Conservation (phyloP, 2,888 invertebrate species). For the Autographa gamma region DNA sequence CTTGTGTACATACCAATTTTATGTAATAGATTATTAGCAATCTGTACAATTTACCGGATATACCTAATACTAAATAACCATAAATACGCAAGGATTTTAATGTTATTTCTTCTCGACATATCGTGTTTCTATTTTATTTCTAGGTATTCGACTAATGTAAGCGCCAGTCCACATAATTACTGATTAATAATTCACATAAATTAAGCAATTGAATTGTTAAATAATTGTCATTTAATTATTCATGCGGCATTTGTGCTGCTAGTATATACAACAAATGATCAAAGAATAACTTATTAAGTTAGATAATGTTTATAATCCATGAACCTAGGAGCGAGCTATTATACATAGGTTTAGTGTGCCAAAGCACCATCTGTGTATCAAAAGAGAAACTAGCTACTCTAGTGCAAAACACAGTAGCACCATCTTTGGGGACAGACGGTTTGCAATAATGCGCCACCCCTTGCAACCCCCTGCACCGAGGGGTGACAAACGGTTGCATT, state of each 20-base stretch:
- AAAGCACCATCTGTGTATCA: slow-evolving; percentile 80
- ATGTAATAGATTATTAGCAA: background rate
- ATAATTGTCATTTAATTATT: slow-evolving; percentile 29
- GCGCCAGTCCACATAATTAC: slow-evolving; percentile 7
- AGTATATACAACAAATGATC: slow-evolving; percentile 1
- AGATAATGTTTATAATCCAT: background rate
- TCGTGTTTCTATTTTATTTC: background rate
- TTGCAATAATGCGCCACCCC: slow-evolving; percentile 82
- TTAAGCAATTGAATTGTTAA: slow-evolving; percentile 30
- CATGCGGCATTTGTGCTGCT: slow-evolving; percentile 12
- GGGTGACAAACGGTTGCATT: slow-evolving; percentile 71
- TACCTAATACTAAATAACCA: background rate
- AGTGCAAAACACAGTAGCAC: slow-evolving; percentile 84
- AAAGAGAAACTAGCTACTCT: slow-evolving; percentile 80
- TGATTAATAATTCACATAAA: slow-evolving; percentile 25
- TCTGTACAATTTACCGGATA: background rate
- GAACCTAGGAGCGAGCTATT: background rate
- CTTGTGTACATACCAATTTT: too few species aligned
- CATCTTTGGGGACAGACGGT: slow-evolving; percentile 80
- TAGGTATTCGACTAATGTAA: slow-evolving; percentile 6
- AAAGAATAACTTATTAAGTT: background rate
- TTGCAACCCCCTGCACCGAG: slow-evolving; percentile 73
- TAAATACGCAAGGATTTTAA: background rate
- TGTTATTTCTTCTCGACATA: background rate
- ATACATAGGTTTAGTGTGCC: slow-evolving; percentile 6